Conservation (phyloP, 2,888 invertebrate genomes). For the Torymus aiolomorphi region DNA sequence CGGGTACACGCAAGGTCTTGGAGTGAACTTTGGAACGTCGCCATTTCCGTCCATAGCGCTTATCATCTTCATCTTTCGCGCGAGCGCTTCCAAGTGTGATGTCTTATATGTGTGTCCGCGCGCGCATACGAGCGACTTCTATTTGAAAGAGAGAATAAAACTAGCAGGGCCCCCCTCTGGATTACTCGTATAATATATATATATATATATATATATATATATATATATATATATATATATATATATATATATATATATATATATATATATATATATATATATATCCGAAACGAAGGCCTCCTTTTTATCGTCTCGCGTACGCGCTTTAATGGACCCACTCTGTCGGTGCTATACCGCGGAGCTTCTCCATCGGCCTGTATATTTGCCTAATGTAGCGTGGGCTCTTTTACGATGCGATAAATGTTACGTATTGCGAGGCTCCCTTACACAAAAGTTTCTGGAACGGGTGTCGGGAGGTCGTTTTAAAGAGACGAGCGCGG, state of each 20-base stretch:
- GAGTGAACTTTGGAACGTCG: conserved; percentile 53
- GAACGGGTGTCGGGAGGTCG: too few relatives aligned
- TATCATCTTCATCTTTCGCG: conserved; percentile 37
- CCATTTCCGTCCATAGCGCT: conserved; percentile 44
- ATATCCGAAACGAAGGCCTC: conserved; percentile 29
- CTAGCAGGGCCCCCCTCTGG: not conserved
- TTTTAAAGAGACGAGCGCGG: too few relatives aligned
- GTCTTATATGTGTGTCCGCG: not conserved
- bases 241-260: conserved; percentile 5
- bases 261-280: too few relatives aligned
- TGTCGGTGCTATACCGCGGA: too few relatives aligned
- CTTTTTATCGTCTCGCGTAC: conserved; percentile 25
- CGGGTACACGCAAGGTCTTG: conserved; percentile 40
- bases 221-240: conserved; percentile 5
- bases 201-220: conserved; percentile 7
- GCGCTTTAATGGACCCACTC: conserved; percentile 37
- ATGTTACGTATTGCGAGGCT: conserved; percentile 23
- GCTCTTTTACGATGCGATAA: conserved; percentile 46
- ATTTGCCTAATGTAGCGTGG: conserved; percentile 32
- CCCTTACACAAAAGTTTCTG: too few relatives aligned
- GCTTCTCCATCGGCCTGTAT: not conserved
- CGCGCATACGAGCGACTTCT: not conserved
- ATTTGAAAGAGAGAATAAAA: conserved; percentile 20
- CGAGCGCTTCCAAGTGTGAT: conserved; percentile 4
- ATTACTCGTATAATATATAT: conserved; percentile 23